Base-by-base conservation (phyloP, 2,888 invertebrate genomes). In the Leptopilina myrica region DNA sequence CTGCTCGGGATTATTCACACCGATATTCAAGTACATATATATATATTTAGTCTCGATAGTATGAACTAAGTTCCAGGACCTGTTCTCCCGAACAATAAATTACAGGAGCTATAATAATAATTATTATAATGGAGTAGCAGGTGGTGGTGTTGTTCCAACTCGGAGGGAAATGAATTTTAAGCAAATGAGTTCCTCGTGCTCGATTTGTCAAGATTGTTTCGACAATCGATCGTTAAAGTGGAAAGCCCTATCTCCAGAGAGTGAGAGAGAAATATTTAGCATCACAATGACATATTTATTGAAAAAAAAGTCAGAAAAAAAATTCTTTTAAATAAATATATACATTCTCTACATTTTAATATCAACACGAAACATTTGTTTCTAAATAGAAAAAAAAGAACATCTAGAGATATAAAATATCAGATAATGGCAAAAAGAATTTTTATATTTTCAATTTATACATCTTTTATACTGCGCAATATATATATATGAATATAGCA, bases 51-150 rank as follows among this genome's bases (percentile, higher is more conserved):
- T 7, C 66, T 8, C n/a, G 66, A 46, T 8, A 43, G 49, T 49
- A 66, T 15, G 46, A 66, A 66, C 66, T 43, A 65, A 65, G 65
- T 65, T 65, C 65, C 7, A 6, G 5, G 49, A 65, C 83, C 82
- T 83, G 83, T 82, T 81, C 78, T 78, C 11, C 9, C 49, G 84
- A 83, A 83, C 84, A 85, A 85, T 87, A 88, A 88, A 89, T 89
- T 84, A 87, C 85, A 83, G 81, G 83, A 83, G 83, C 80, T 82
- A 85, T 87, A 87, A 90, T 89, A 88, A 90, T 89, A 88, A 90
- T 90, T 89, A 90, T 89, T 88, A 89, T 90, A 90, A 90, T 90
- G 88, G 89, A 87, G 88, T 85, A 89, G 89, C 90, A 89, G 89
- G 89, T 90, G 89, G 86, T 80, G 89, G 86, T 80, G 83, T 82